Evolutionary conservation across 2,113 vertebrate species (phyloP).

Genomic region (Poecilia latipinna): DNA sequence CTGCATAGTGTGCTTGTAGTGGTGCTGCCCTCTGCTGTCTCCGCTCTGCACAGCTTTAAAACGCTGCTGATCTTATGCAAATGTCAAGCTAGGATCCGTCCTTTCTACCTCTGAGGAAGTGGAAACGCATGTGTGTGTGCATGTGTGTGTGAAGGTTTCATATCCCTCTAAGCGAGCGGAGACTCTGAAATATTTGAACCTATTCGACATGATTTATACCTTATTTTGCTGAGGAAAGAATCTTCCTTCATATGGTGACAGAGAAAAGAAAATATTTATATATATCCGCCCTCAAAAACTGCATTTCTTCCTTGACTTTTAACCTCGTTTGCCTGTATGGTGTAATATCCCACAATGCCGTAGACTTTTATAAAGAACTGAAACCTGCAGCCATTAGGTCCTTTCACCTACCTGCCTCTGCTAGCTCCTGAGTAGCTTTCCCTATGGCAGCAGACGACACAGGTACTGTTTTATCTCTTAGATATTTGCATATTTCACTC

Average conservation of each 20-base stretch:
- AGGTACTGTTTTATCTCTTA: conserved; percentile 51
- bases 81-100: not conserved
- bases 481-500: not conserved
- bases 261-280: not conserved
- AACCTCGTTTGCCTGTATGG: not conserved
- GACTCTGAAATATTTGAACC: not conserved
- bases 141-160: conserved; percentile 46
- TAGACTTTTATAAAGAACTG: conserved; percentile 70
- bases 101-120: conserved; percentile 41
- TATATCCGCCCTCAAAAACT: fast-evolving
- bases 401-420: conserved; percentile 11
- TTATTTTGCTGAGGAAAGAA: not conserved
- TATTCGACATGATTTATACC: not conserved
- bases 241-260: not conserved
- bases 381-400: conserved; percentile 62
- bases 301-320: not conserved
- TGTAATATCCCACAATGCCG: not conserved
- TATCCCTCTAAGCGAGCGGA: conserved; percentile 34
- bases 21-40: conserved; percentile 64
- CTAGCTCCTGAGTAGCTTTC: conserved; percentile 30
- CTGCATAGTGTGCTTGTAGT: conserved; percentile 3
- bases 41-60: not conserved
- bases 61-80: not conserved
- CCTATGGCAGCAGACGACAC: conserved; percentile 64
- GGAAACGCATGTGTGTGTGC: conserved; percentile 7